Base-by-base conservation (phyloP, 92 coral and sea anemone species). In the Porites divaricata region DNA sequence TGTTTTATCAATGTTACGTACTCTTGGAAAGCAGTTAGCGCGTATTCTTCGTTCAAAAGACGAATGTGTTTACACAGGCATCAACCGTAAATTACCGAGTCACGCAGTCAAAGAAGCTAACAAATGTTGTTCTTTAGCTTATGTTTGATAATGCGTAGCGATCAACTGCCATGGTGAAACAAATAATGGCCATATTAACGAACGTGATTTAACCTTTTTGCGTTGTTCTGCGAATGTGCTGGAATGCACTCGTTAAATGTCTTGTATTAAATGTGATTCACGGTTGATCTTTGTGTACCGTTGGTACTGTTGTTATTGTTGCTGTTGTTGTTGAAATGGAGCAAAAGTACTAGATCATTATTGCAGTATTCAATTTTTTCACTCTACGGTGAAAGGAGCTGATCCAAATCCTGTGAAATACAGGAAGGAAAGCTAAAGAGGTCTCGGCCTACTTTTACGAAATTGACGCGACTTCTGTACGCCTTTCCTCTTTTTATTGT, bases 201-300 rank as follows among this genome's bases (percentile, higher is more conserved):
- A 17, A 11, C 21, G 11, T 23, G 13, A 15, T 66, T 69, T n/a
- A 68, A 21, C 64, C 6, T 6, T 79, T 80, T 1, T 4, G 12
- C 20, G 53, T 68, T 80, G 25, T 9, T 67, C 63, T 16, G 8
- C 50, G 61, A 50, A 56, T 80, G 76, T 70, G 85, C 57, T 68
- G 85, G 85, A 80, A 80, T 80, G 75, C 61, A 67, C 14, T 28
- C 41, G 54, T 70, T 54, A 79, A 21, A 54, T 57, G 64, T 67
- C 57, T 75, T 22, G 85, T 54, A 51, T 73, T 14, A 49, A 26
- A 51, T 78, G 82, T 80, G 53, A 68, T 53, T 35, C 45, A 35
- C 45, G 45, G 45, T 35, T 35, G 45, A 35, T 35, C 45, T 35
- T 35, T 35, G 45, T 35, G 45, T 35, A 5, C 45, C 45, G 45